Evolutionary conservation across 2,888 invertebrate genomes (phyloP).

Genomic region (Brachypterus glaber): DNA sequence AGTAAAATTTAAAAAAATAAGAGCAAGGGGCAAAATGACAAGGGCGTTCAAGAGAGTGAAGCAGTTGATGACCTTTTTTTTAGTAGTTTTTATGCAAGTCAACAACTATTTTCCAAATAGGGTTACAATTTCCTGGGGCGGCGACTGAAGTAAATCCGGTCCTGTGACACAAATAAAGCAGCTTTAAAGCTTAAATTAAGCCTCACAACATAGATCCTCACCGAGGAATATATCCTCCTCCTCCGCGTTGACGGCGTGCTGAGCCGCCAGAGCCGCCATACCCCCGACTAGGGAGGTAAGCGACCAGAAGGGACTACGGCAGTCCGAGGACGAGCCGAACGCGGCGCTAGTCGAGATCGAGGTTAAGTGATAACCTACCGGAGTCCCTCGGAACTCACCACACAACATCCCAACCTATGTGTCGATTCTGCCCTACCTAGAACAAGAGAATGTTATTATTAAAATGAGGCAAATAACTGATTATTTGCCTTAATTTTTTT

Average conservation of each 20-base stretch:
- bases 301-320: conserved; percentile 48
- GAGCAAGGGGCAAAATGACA: too few relatives aligned
- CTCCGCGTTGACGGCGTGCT: conserved; percentile 44
- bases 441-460: conserved; percentile 27
- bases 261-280: conserved; percentile 48
- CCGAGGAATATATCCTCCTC: conserved; percentile 59
- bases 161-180: too few relatives aligned
- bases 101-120: too few relatives aligned
- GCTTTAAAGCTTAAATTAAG: too few relatives aligned
- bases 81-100: too few relatives aligned
- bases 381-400: conserved; percentile 44
- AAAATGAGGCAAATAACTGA: too few relatives aligned
- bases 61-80: too few relatives aligned
- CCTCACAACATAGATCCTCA: conserved; percentile 36
- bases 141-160: too few relatives aligned
- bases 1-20: too few relatives aligned
- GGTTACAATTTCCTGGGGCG: neutral
- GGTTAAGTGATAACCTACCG: conserved; percentile 39
- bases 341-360: conserved; percentile 34
- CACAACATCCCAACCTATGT: conserved; percentile 44
- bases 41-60: too few relatives aligned
- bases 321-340: conserved; percentile 38
- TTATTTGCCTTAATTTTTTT: too few relatives aligned
- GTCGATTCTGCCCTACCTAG: conserved; percentile 36
- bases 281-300: conserved; percentile 51